Percentiles rank a stretch among this genome's conserved stretches.
phyloP scores from a whole-genome alignment of 2,113 vertebrate species.

The Willisornis vidua region DNA sequence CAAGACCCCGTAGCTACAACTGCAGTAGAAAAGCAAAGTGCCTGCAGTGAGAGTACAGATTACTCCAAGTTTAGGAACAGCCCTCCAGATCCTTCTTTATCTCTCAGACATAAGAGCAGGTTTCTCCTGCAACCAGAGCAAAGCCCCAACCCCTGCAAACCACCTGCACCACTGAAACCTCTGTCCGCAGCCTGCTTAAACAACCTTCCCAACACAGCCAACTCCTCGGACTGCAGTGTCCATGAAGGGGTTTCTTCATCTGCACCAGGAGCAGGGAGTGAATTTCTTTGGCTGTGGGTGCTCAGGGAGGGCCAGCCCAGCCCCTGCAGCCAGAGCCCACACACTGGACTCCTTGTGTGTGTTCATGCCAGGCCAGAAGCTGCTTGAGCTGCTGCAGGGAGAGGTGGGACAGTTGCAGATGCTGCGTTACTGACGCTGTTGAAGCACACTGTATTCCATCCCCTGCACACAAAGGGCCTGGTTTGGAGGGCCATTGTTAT shows the following conservation, averaged over 20 bases:
- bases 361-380: neutral
- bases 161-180: neutral
- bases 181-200: neutral
- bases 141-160: neutral
- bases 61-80: neutral
- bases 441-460: rapidly evolving
- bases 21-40: neutral
- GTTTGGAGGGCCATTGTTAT: neutral
- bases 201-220: neutral
- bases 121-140: neutral
- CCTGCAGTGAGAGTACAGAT: neutral
- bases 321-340: neutral
- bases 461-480: neutral
- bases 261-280: neutral
- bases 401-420: neutral
- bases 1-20: rapidly evolving
- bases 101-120: neutral
- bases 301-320: neutral
- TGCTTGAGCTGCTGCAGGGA: neutral
- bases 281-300: neutral
- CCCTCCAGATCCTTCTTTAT: neutral
- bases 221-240: neutral
- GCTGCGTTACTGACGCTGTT: neutral
- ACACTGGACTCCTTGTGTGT: rapidly evolving
- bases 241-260: neutral